Conservation (phyloP, 2,113 vertebrate species). For the Cyprinus carpio region DNA sequence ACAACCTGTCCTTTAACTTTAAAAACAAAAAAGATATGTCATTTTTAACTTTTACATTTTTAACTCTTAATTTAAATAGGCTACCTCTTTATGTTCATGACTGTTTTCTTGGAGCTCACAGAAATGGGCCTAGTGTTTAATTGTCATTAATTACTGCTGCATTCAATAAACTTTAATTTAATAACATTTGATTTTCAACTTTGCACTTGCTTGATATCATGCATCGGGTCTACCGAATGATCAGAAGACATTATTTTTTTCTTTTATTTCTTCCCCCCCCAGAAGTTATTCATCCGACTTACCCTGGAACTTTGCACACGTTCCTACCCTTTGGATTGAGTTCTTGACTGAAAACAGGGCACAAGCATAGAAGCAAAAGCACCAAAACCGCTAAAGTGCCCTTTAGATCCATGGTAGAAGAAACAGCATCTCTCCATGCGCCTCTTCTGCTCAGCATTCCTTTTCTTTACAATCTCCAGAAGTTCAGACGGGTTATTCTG, state of each 20-base stretch:
- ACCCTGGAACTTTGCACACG: slow-evolving; percentile 77
- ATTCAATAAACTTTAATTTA: background rate
- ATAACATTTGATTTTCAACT: background rate
- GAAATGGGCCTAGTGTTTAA: background rate
- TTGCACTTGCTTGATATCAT: background rate
- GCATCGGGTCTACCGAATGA: background rate
- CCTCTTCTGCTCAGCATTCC: slow-evolving; percentile 66
- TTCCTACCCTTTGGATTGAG: slow-evolving; percentile 78
- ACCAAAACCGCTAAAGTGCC: slow-evolving; percentile 66
- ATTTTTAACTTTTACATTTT: background rate
- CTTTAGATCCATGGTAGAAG: slow-evolving; percentile 77
- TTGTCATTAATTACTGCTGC: background rate
- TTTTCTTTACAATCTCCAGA: slow-evolving; percentile 48
- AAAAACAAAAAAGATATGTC: background rate
- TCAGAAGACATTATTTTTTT: background rate
- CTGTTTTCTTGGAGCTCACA: background rate
- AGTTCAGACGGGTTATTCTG: slow-evolving; percentile 25
- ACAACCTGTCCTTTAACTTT: background rate
- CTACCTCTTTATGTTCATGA: background rate
- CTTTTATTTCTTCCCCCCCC: background rate
- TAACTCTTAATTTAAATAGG: background rate
- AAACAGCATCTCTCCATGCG: slow-evolving; percentile 77
- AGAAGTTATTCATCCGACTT: slow-evolving; percentile 59
- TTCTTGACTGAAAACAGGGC: slow-evolving; percentile 70
- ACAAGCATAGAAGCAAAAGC: slow-evolving; percentile 70